Conservation (phyloP, 2,888 invertebrate species). For the Gymnocheta viridis region DNA sequence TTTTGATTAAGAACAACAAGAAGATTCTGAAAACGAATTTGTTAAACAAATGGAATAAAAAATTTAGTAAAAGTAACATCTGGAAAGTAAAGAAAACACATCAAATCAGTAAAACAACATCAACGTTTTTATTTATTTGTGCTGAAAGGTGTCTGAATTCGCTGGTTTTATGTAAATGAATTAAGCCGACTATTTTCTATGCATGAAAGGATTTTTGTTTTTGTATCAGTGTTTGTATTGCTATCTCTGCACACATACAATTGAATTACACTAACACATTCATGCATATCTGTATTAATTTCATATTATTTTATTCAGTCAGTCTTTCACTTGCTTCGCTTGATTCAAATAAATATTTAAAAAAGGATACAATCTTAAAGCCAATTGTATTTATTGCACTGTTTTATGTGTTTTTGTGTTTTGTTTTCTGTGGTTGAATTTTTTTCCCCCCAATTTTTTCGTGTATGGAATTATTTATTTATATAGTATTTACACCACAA, state of each 20-base stretch:
- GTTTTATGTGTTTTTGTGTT: too few relatives aligned
- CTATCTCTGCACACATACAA: background rate
- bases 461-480: slow-evolving; percentile 49
- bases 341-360: slow-evolving; percentile 55
- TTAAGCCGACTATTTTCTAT: background rate
- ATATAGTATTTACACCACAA: slow-evolving; percentile 10
- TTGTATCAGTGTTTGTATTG: background rate
- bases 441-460: background rate
- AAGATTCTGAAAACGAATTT: background rate
- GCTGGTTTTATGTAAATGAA: background rate
- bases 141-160: background rate
- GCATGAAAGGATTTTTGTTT: background rate
- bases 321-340: background rate
- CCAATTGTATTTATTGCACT: slow-evolving; percentile 39
- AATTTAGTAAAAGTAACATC: slow-evolving; percentile 1
- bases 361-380: slow-evolving; percentile 44
- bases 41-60: slow-evolving; percentile 30
- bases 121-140: background rate
- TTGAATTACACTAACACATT: slow-evolving; percentile 10
- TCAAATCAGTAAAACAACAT: background rate
- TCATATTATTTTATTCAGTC: slow-evolving; percentile 32
- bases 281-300: slow-evolving; percentile 38
- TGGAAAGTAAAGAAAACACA: background rate
- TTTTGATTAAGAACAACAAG: slow-evolving; percentile 4
- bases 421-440: background rate